Conservation (phyloP, 1,140 invertebrate genomes). For the Drosophila quadrilineata region DNA sequence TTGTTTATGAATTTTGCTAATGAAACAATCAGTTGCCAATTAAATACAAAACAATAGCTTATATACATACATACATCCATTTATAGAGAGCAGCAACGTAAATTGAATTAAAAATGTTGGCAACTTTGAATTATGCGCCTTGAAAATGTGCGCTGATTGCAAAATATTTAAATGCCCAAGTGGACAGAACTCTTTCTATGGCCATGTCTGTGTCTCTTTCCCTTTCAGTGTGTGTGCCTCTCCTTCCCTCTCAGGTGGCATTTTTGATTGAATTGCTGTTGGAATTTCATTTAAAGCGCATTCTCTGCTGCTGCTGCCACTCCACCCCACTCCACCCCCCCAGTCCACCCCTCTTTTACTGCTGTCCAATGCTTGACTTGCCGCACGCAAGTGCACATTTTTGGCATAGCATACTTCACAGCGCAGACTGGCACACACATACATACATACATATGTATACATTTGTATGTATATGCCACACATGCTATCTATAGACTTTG, state of each 20-base stretch:
- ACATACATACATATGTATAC: slow-evolving; percentile 2
- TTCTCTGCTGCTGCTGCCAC: no score
- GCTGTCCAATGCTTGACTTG: neutral
- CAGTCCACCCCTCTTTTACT: no score
- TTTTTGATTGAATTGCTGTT: slow-evolving; percentile 32
- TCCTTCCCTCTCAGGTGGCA: neutral
- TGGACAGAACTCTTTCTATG: no score
- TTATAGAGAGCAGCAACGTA: neutral
- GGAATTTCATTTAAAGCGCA: slow-evolving; percentile 62
- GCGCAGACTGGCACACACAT: neutral
- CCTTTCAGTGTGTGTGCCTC: no score
- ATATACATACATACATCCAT: neutral
- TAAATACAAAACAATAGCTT: no score
- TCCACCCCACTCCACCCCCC: no score
- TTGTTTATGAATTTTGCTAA: no score
- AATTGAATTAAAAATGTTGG: neutral
- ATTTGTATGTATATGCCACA: no score
- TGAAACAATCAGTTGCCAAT: no score
- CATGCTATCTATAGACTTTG: neutral
- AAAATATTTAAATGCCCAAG: slow-evolving; percentile 38
- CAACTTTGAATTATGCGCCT: no score
- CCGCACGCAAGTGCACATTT: slow-evolving; percentile 48
- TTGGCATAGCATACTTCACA: slow-evolving; percentile 39
- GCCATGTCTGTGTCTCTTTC: no score
- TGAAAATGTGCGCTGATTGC: no score